Conservation (phyloP, 2,797 vertebrate genomes). For the Apogon talboti region DNA sequence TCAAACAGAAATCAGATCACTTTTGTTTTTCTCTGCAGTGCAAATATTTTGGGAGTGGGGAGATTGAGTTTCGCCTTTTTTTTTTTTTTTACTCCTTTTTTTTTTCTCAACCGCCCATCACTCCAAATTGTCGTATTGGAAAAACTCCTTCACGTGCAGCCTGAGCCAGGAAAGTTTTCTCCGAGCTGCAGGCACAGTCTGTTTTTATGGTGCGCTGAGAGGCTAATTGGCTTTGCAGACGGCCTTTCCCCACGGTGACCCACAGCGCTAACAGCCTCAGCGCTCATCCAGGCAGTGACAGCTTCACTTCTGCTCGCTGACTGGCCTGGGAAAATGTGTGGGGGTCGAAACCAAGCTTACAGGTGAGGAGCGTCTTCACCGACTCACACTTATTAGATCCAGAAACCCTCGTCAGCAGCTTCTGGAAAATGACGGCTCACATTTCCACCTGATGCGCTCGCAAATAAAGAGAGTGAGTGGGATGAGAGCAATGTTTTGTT, state of each 20-base stretch:
- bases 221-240: slow-evolving; percentile 80
- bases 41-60: slow-evolving; percentile 68
- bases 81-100: slow-evolving; percentile 11
- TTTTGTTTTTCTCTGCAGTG: slow-evolving; percentile 67
- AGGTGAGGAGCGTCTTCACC: slow-evolving; percentile 53
- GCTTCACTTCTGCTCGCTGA: slow-evolving; percentile 38
- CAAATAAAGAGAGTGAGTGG: slow-evolving; percentile 35
- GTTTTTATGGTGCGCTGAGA: slow-evolving; percentile 71
- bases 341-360: slow-evolving; percentile 11
- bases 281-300: slow-evolving; percentile 52
- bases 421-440: slow-evolving; percentile 55
- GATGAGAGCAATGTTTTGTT: slow-evolving; percentile 53
- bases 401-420: slow-evolving; percentile 51
- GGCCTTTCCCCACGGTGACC: slow-evolving; percentile 66
- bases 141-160: slow-evolving; percentile 56
- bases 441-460: slow-evolving; percentile 33
- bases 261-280: slow-evolving; percentile 47
- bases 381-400: slow-evolving; percentile 44
- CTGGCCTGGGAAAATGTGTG: slow-evolving; percentile 41
- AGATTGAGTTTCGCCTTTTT: slow-evolving; percentile 46
- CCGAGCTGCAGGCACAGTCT: slow-evolving; percentile 56
- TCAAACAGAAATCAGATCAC: slow-evolving; percentile 60
- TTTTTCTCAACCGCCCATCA: slow-evolving; percentile 45
- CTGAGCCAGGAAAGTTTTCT: slow-evolving; percentile 77
- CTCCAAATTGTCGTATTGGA: slow-evolving; percentile 70